Evolutionary conservation across 2,888 invertebrate genomes (phyloP).

Genomic region (Chloroclysta siterata): DNA sequence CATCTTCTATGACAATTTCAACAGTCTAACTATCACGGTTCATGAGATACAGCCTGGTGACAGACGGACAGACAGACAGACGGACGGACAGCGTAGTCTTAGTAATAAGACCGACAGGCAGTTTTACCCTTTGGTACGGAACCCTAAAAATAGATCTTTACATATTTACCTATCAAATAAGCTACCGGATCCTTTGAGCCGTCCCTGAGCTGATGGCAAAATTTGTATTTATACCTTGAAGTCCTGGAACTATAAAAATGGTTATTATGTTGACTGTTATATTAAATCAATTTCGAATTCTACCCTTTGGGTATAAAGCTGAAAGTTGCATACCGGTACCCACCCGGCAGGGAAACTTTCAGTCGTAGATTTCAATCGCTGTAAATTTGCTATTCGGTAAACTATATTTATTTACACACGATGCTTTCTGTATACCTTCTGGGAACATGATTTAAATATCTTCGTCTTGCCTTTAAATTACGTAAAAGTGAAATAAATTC

Average conservation of each 20-base stretch:
- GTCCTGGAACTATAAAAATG: slow-evolving; percentile 68
- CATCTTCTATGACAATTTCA: too few species aligned
- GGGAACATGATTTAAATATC: background rate
- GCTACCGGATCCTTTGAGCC: slow-evolving; percentile 1
- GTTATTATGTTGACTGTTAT: slow-evolving; percentile 53
- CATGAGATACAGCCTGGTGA: too few species aligned
- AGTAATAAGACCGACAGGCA: too few species aligned
- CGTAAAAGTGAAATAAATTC: too few species aligned
- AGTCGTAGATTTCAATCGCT: background rate
- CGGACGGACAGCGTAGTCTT: too few species aligned
- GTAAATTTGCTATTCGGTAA: background rate
- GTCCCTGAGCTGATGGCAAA: slow-evolving; percentile 48
- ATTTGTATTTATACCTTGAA: slow-evolving; percentile 62
- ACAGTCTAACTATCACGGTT: too few species aligned
- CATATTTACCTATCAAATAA: background rate
- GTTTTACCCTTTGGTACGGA: too few species aligned
- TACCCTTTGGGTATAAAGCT: slow-evolving; percentile 5
- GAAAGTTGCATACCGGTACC: background rate
- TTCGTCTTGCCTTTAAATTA: too few species aligned
- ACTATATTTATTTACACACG: background rate
- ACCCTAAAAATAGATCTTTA: too few species aligned
- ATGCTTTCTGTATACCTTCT: background rate
- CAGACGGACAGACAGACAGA: too few species aligned
- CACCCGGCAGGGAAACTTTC: background rate
- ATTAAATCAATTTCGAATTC: background rate